A percentile compares a stretch with the other conserved stretches of the same genome.
Evolutionary conservation across 2,113 vertebrate genomes (phyloP).

Genomic region (Poecilia latipinna): DNA sequence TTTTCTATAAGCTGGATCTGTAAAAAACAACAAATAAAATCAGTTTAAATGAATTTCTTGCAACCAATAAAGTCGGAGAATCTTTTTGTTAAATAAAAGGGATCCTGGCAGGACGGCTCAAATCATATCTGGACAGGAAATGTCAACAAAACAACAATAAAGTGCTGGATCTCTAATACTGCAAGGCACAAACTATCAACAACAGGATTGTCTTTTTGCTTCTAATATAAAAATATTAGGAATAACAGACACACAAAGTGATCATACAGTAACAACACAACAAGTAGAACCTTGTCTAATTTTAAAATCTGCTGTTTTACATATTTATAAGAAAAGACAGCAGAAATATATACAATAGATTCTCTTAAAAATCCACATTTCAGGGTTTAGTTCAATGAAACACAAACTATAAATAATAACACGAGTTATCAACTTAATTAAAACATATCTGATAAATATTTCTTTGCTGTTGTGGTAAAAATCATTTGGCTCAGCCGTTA

Average conservation of each 20-base stretch:
- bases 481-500: conserved; percentile 72
- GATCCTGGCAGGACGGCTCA: conserved; percentile 26
- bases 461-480: conserved; percentile 30
- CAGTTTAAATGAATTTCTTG: conserved; percentile 1
- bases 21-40: conserved; percentile 16
- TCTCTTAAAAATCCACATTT: conserved; percentile 65
- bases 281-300: conserved; percentile 84
- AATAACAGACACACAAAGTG: conserved; percentile 64
- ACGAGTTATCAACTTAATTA: conserved; percentile 20
- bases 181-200: conserved; percentile 80
- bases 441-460: conserved; percentile 38
- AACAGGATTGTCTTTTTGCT: conserved; percentile 57
- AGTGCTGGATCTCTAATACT: conserved; percentile 79
- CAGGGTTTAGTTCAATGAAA: conserved; percentile 36
- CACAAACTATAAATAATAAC: conserved; percentile 46
- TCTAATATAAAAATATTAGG: conserved; percentile 61
- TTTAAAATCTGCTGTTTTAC: conserved; percentile 52
- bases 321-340: conserved; percentile 57
- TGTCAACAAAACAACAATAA: conserved; percentile 54
- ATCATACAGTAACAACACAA: conserved; percentile 71
- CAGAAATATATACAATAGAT: conserved; percentile 56
- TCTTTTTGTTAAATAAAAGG: conserved; percentile 4
- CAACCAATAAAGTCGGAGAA: conserved; percentile 6
- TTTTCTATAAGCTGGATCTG: not conserved
- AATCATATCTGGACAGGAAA: conserved; percentile 21